Evolutionary conservation across 1,140 invertebrate genomes (phyloP), one percentile per base, ranked within the genome.

Genomic region (Epicauta chinensis): DNA sequence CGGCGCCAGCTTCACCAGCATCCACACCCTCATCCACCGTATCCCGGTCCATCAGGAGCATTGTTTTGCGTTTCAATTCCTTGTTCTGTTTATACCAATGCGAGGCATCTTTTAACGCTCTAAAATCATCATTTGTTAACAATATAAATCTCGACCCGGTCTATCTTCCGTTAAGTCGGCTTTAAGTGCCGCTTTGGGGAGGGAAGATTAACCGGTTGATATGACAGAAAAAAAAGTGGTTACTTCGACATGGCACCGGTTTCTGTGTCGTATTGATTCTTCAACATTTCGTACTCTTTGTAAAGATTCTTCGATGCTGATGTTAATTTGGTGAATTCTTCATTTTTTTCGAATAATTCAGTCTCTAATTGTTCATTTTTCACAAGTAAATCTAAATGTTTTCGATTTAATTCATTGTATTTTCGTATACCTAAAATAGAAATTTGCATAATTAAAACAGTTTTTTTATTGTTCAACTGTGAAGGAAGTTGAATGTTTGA

Each of bases 11-110:
- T 64, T 82, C 81, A 30, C 71, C 70, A 17, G 73, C 70, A 45
- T 75, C 76, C 0, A 61, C 62, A 3, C 64, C 68, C 44, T 65
- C 61, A 46, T 74, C 72, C 0, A 71, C 64, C 1, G 64, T 61
- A 55, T 74, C 72, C 30, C 48, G 56, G 14, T 63, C 59, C 73
- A 45, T 63, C 2, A 86, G 69, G 6, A 78, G 76, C 13, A 82
- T 76, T 29, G 82, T 85, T 38, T 74, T 72, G 52, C 84, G 69
- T 65, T 85, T 84, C 32, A 87, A 64, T 56, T 80, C 76, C 17
- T 82, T 79, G 58, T 86, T 87, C 71, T 87, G 80, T 56, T 81
- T 81, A 69, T 87, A 87, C 84, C 84, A 87, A 71, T 84, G 71
- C 1, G 76, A 72, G 0, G 78, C 74, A 49, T 76, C 76, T 51